These are phyloP conservation scores for Xyliphius kryptos DNA, from an alignment of 2,113 vertebrate species.

Conservation along the genomic window DNA sequence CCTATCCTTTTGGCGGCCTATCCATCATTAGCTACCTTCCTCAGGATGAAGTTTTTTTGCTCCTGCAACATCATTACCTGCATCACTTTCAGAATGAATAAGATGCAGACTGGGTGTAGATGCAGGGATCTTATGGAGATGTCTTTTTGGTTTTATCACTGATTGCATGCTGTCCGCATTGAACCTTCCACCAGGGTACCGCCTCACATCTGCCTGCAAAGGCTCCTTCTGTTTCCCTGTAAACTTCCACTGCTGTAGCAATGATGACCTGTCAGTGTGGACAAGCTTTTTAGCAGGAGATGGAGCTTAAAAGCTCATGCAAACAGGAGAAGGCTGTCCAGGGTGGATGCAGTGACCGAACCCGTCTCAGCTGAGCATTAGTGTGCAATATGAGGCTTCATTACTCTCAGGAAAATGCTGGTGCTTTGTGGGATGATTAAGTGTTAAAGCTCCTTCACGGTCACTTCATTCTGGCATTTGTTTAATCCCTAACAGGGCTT, in stretches of 20 bases:
- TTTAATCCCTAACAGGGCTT: neutral
- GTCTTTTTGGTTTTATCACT: neutral
- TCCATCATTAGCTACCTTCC: neutral
- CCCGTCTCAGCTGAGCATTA: no score
- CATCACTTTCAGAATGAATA: no score
- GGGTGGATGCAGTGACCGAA: neutral
- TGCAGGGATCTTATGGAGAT: neutral
- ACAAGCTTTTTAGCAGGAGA: neutral
- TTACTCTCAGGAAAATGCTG: neutral
- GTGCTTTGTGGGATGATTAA: no score
- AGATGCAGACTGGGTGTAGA: neutral
- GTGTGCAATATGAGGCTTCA: neutral
- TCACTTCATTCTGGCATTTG: neutral
- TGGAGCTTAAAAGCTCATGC: no score
- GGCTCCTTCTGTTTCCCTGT: neutral
- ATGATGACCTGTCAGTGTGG: neutral
- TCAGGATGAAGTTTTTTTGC: constrained; percentile 4
- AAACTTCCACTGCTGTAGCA: constrained; percentile 1
- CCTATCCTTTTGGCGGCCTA: neutral
- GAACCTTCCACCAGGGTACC: constrained; percentile 15
- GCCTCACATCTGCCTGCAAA: constrained; percentile 23
- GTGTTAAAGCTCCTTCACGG: no score
- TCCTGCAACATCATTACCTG: neutral
- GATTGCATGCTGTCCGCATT: constrained; percentile 18
- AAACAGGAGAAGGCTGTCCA: neutral